Evolutionary conservation across 2,888 invertebrate species (phyloP).

Genomic region (Luffia ferchaultella): DNA sequence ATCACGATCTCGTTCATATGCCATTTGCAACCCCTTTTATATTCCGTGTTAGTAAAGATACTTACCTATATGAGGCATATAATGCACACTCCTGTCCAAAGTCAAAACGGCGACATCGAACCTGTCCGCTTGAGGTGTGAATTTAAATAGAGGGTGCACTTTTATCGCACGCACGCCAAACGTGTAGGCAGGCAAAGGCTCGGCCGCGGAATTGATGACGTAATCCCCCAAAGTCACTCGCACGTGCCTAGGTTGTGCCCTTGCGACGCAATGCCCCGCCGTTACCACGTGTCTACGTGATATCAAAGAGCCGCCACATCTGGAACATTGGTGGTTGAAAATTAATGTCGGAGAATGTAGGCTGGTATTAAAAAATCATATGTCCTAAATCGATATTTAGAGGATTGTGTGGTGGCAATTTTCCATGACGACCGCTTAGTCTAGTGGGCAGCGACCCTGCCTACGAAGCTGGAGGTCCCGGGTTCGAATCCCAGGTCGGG

Average conservation of each 20-base stretch:
- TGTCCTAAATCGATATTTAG: too few relatives aligned
- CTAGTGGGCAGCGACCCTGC: too few relatives aligned
- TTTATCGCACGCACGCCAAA: conserved; percentile 91
- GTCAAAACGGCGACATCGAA: conserved; percentile 92
- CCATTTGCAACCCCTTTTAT: too few relatives aligned
- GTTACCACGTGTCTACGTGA: conserved; percentile 92
- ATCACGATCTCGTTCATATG: too few relatives aligned
- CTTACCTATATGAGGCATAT: conserved; percentile 84
- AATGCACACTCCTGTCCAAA: conserved; percentile 88
- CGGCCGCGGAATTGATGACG: conserved; percentile 92
- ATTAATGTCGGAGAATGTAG: too few relatives aligned
- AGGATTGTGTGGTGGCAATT: too few relatives aligned
- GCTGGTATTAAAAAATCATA: too few relatives aligned
- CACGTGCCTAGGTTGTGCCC: conserved; percentile 89
- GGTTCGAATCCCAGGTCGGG: too few relatives aligned
- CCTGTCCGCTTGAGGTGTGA: conserved; percentile 91
- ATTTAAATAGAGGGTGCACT: conserved; percentile 80
- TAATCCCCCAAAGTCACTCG: conserved; percentile 93
- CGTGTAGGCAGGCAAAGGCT: conserved; percentile 89
- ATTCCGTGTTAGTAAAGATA: too few relatives aligned
- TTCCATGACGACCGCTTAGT: too few relatives aligned
- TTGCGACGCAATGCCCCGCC: conserved; percentile 93
- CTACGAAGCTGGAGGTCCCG: too few relatives aligned
- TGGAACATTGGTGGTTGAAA: too few relatives aligned
- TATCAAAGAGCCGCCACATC: conserved; percentile 92